A percentile compares a stretch with the other conserved stretches of the same genome.
Evolutionary conservation across 2,113 vertebrate species (phyloP).

Genomic region (Syngnathus floridae): DNA sequence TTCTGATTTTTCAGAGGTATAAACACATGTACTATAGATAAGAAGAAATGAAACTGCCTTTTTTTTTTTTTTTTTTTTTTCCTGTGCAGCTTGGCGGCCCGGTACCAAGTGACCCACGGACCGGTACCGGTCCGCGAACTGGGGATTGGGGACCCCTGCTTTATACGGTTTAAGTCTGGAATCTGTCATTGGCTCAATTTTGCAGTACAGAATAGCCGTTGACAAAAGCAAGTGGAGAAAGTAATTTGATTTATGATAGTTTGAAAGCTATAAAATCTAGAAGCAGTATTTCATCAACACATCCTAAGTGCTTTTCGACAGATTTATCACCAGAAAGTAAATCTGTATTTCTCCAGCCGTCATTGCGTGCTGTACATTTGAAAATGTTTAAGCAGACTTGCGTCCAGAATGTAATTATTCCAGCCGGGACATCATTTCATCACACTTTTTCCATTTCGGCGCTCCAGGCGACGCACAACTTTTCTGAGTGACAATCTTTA

Average conservation of each 20-base stretch:
- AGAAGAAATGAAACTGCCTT: neutral
- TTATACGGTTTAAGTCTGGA: neutral
- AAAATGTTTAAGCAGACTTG: slow-evolving; percentile 3
- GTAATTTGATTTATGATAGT: neutral
- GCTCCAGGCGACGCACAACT: neutral
- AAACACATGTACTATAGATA: neutral
- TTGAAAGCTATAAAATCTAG: neutral
- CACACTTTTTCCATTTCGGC: neutral
- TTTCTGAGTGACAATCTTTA: neutral
- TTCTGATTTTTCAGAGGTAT: neutral
- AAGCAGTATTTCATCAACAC: neutral
- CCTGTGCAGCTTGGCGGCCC: no score
- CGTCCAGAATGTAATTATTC: neutral
- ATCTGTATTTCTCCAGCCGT: neutral
- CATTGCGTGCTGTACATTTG: neutral
- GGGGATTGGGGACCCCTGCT: neutral
- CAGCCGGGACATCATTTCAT: neutral
- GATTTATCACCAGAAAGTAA: slow-evolving; percentile 1
- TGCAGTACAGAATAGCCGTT: neutral
- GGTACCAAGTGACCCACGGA: no score
- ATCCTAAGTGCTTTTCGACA: slow-evolving; percentile 1
- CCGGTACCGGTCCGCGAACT: no score
- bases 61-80: no score
- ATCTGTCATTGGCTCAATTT: neutral
- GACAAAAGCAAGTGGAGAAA: slow-evolving; percentile 1